phyloP scores from a whole-genome alignment of 2,888 invertebrate genomes.

The Caenorhabditis afra region DNA sequence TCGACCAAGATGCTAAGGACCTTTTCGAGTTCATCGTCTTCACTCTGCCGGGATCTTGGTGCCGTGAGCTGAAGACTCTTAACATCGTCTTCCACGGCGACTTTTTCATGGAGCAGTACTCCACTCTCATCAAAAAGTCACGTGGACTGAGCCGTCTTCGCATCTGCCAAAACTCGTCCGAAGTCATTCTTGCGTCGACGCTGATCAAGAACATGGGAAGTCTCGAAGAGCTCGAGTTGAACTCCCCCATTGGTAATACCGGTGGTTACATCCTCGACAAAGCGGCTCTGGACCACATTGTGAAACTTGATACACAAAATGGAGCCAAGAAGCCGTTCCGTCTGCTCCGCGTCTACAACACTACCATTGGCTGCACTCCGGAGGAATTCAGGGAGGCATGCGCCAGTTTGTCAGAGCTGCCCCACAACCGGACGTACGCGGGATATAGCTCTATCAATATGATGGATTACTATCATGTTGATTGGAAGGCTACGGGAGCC shows the following conservation, averaged over 20 bases:
- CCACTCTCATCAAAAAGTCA: constrained; percentile 7
- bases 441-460: background rate
- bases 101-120: background rate
- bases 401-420: background rate
- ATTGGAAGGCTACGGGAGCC: no score
- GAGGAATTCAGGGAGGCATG: constrained; percentile 3
- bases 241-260: constrained; percentile 7
- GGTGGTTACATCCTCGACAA: constrained; percentile 3
- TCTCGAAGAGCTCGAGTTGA: constrained; percentile 13
- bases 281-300: background rate
- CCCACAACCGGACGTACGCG: background rate
- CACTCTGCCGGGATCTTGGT: constrained; percentile 14
- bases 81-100: constrained; percentile 1
- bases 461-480: no score
- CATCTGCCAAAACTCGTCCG: background rate
- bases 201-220: background rate
- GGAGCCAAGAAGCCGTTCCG: constrained; percentile 12
- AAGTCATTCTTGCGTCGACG: background rate
- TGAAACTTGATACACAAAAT: background rate
- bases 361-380: background rate
- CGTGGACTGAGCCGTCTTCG: constrained; percentile 5
- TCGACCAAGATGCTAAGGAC: background rate
- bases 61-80: constrained; percentile 1
- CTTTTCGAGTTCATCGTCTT: constrained; percentile 11
- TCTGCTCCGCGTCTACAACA: constrained; percentile 3